Conservation (phyloP, 2,797 vertebrate genomes). For the Brotula barbata region DNA sequence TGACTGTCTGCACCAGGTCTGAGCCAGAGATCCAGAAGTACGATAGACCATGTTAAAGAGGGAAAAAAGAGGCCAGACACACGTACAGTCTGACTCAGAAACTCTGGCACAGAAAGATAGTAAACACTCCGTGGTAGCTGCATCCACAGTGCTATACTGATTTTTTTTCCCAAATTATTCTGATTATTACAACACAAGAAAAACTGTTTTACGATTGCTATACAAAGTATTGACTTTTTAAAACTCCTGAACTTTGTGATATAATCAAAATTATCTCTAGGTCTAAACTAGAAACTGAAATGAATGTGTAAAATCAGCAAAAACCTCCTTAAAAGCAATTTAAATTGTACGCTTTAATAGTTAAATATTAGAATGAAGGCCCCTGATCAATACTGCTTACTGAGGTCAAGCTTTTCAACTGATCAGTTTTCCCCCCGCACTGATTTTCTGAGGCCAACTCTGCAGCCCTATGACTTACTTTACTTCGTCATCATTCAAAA, state of each 20-base stretch:
- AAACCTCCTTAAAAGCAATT: no score
- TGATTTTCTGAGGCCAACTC: background rate
- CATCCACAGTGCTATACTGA: background rate
- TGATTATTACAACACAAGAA: no score
- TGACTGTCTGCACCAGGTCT: conserved; percentile 66
- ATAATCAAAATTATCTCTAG: no score
- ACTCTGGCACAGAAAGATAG: conserved; percentile 33
- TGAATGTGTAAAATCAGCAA: no score
- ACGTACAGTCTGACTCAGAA: conserved; percentile 52
- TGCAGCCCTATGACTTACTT: background rate
- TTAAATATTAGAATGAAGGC: background rate
- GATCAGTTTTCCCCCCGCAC: background rate
- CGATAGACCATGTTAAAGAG: conserved; percentile 36
- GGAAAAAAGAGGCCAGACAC: conserved; percentile 50
- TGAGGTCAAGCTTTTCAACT: background rate
- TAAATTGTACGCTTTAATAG: background rate
- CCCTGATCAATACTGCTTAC: no score
- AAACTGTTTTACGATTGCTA: no score
- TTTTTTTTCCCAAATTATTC: background rate
- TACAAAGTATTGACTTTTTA: no score
- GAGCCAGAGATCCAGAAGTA: conserved; percentile 63
- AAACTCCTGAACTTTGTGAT: no score
- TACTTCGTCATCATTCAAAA: no score
- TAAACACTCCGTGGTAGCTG: conserved; percentile 39
- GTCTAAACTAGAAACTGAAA: no score